A percentile compares a stretch with the other conserved stretches of the same genome.
Evolutionary conservation across 2,797 vertebrate species (phyloP).

Genomic region (Lepus oiostolus): DNA sequence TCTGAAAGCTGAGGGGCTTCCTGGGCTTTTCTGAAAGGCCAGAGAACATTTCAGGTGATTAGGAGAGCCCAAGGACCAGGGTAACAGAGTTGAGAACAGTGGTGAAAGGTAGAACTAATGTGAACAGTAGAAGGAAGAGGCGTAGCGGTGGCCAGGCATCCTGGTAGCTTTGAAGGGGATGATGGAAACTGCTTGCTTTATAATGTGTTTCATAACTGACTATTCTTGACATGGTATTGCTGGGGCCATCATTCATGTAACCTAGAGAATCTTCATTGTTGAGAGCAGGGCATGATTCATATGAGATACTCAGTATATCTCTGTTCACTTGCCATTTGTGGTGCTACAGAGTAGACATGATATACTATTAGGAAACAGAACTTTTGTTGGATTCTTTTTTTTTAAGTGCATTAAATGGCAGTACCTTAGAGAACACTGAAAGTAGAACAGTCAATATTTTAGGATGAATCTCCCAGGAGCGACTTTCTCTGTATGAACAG

Average conservation of each 20-base stretch:
- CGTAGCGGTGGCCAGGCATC: background rate
- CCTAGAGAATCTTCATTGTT: background rate
- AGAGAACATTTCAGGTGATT: background rate
- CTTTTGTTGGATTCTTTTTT: conserved; percentile 27
- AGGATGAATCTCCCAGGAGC: conserved; percentile 67
- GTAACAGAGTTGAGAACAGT: background rate
- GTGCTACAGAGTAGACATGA: background rate
- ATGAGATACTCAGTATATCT: conserved; percentile 24
- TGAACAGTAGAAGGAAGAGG: background rate
- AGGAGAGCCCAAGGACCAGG: background rate
- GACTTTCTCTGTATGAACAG: conserved; percentile 70
- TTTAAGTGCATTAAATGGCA: conserved; percentile 75
- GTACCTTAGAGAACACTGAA: conserved; percentile 72
- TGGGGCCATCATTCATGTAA: background rate
- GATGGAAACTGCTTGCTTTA: background rate
- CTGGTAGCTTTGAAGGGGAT: background rate
- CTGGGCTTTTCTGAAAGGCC: background rate
- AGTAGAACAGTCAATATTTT: conserved; percentile 81
- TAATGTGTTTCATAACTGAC: background rate
- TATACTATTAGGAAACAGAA: conserved; percentile 63
- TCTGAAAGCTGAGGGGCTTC: background rate
- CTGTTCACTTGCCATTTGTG: conserved; percentile 68
- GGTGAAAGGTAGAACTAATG: background rate
- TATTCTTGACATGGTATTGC: background rate
- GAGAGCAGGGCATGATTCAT: background rate